Base-by-base conservation (phyloP, 1,140 invertebrate species). In the Cydia amplana region DNA sequence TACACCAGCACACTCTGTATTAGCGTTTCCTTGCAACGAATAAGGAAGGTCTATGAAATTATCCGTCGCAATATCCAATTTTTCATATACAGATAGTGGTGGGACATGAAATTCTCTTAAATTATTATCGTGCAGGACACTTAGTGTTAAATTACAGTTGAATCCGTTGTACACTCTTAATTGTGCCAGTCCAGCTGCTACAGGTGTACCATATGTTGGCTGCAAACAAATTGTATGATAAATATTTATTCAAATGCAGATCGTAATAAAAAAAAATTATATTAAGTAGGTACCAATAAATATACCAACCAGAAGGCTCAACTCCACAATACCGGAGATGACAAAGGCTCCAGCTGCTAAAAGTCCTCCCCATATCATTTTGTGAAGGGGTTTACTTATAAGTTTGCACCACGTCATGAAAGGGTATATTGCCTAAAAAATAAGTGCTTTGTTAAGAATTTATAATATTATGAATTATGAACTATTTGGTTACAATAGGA, bases 281-380 rank as follows among this genome's bases (percentile, higher is more conserved):
- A 72, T 55, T 72, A 60, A 1, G 36, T 25, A 32, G 32, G 6
- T 32, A 32, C 5, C 0, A 6, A 28, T 73, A 46, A 64, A 9
- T 36, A 73, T 60, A 78, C 81, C 76, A 83, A 96, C 95, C 94
- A 98, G 95, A 32, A 99, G 92, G 82, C 95, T 89, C 1, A 97
- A 81, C 93, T 99, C 97, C 2, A 99, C 94, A 43, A 98, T 82
- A 23, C 95, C 98, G 18, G 98, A 98, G 46, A 98, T 93, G n/a
- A 97, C 87, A 88, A 99, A 99, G 0, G 98, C 95, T 4, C 95
- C 40, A 6, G 95, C 96, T 10, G 97, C 97, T 3, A 99, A 89
- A 16, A 98, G 80, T 73, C 98, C 98, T 32, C 99, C 98, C 70
- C 95, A 93, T 0, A 95, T 94, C 91, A 99, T 96, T 88, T 97